Conservation (phyloP, 2,888 invertebrate species). For the Dinocampus coccinellae region DNA sequence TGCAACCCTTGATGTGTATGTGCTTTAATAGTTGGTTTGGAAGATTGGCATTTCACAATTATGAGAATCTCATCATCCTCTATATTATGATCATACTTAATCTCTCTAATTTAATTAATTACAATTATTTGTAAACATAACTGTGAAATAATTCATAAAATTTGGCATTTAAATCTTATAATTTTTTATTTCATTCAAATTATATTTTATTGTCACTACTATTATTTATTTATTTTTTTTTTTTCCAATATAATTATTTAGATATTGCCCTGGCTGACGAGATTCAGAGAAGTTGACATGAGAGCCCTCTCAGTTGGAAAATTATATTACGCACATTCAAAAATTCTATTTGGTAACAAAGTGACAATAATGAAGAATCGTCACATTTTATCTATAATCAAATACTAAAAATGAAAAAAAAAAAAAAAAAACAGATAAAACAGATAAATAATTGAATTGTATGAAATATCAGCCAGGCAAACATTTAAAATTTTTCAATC, state of each 20-base stretch:
- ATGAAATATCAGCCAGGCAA: slow-evolving; percentile 50
- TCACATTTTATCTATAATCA: too few species aligned
- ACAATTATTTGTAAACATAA: too few species aligned
- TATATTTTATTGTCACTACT: too few species aligned
- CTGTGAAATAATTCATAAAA: too few species aligned
- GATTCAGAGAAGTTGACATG: slow-evolving; percentile 54
- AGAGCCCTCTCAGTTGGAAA: slow-evolving; percentile 50
- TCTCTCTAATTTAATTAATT: too few species aligned
- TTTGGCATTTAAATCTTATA: too few species aligned
- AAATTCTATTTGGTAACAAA: slow-evolving; percentile 49
- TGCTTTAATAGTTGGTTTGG: slow-evolving; percentile 24
- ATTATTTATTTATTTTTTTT: background rate
- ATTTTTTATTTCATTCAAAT: too few species aligned
- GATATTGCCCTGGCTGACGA: slow-evolving; percentile 53
- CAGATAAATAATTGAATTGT: slow-evolving; percentile 43
- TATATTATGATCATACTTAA: slow-evolving; percentile 12
- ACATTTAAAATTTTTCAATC: slow-evolving; percentile 51
- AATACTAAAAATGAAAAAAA: background rate
- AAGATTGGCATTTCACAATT: slow-evolving; percentile 39
- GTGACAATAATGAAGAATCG: too few species aligned
- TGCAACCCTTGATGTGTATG: slow-evolving; percentile 35
- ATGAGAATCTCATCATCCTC: slow-evolving; percentile 36
- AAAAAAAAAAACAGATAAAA: slow-evolving; percentile 39
- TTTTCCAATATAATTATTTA: slow-evolving; percentile 24
- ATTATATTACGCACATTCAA: slow-evolving; percentile 50